Evolutionary conservation across 2,888 invertebrate genomes (phyloP), one percentile per base, ranked within the genome.

Genomic region (Perizoma affinitatum): DNA sequence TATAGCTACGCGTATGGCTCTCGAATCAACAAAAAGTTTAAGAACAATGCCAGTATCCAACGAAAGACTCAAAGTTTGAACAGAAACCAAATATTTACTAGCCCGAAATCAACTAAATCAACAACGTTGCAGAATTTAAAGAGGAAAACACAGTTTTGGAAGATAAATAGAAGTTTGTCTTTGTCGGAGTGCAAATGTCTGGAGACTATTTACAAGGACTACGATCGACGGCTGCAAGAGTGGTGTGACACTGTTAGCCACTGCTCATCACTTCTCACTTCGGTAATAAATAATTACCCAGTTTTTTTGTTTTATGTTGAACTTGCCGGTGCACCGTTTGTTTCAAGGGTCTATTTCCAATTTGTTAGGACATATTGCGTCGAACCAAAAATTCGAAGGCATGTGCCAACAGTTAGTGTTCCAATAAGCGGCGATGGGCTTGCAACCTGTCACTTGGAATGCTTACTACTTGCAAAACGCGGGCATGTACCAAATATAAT

Each of bases 211-310:
- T 92, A 93, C 67, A 78, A 87, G 64, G 88, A 91, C 62, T 93
- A 93, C 63, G 92, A 92, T 63, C 84, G 78, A 71, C 84, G 90
- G 33, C 76, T 93, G 60, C 88, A 91, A 67, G 85, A 87, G 64
- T 93, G 93, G 93, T 92, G 92, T 69, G 92, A 93, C 58, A 87
- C 89, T 42, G 79, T 93, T 50, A 90, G 90, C 73, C 82, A 86
- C 61, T 90, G 87, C 67, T 84, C 90, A 36, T 85, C 90, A 41
- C 68, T 83, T 54, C 65, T 86, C 10, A 82, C 75, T 63, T 80
- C 86, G 87, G 88, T 89, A 88, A 50, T 35, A 6, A 40, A 22
- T n/a, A 22, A 22, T 22, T 22, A 22, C 22, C 22, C 22, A 22
- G 22, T 22, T 22, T 2, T 3, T 22, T 22, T 22, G 22, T 22